phyloP scores from a whole-genome alignment of 2,113 vertebrate species.

The Craseonycteris thonglongyai region DNA sequence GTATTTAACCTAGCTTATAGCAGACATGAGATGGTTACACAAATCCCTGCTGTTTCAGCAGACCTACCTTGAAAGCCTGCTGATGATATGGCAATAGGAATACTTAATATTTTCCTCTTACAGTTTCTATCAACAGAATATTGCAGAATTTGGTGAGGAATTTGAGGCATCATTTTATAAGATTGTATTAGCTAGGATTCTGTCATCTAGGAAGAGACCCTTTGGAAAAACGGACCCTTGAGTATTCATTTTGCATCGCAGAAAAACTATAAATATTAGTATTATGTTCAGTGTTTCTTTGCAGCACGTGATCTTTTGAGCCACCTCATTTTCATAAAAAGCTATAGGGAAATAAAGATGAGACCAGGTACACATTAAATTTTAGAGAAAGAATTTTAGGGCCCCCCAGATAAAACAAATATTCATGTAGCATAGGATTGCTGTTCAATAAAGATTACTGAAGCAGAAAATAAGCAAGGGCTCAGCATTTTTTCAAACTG shows the following conservation, averaged over 20 bases:
- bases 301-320: conserved; percentile 42
- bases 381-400: conserved; percentile 31
- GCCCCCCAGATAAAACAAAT: conserved; percentile 57
- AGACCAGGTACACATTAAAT: background rate
- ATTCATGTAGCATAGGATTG: conserved; percentile 50
- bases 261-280: conserved; percentile 56
- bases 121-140: background rate
- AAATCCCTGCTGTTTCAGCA: conserved; percentile 27
- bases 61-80: background rate
- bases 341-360: background rate
- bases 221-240: background rate
- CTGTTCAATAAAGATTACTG: conserved; percentile 63
- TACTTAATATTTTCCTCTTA: background rate
- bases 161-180: background rate
- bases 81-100: background rate
- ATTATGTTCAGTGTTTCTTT: conserved; percentile 31
- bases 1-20: background rate
- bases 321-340: conserved; percentile 37
- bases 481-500: background rate
- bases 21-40: background rate
- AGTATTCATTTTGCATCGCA: conserved; percentile 42
- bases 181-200: background rate
- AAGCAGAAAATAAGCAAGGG: conserved; percentile 70
- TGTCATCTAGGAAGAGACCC: background rate
- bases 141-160: background rate